Evolutionary conservation across 2,113 vertebrate genomes (phyloP).

Genomic region (Morphnarchus princeps): DNA sequence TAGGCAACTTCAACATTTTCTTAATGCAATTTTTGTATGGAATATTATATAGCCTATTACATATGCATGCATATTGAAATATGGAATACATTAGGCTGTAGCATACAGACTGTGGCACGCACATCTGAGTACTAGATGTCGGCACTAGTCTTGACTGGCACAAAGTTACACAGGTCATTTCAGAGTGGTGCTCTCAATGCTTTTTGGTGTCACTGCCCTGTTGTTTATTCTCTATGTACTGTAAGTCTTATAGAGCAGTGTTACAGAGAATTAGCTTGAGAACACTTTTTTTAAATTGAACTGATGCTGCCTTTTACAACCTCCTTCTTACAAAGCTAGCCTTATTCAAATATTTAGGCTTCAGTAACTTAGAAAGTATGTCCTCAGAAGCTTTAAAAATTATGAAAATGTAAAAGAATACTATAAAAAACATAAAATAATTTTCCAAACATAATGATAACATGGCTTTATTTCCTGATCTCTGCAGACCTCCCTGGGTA

Average conservation of each 20-base stretch:
- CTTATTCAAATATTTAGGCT: background rate
- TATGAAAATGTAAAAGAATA: background rate
- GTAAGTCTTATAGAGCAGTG: background rate
- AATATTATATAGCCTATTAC: constrained; percentile 61
- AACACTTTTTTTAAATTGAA: background rate
- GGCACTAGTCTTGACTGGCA: background rate
- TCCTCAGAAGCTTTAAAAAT: background rate
- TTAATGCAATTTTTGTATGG: constrained; percentile 61
- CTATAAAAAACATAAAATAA: background rate
- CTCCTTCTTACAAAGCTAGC: background rate
- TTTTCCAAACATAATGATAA: background rate
- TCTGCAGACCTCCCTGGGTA: background rate
- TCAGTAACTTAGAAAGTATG: background rate
- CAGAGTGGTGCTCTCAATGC: background rate
- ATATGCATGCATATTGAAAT: constrained; percentile 62
- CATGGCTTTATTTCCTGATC: background rate
- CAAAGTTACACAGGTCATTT: background rate
- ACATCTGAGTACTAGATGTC: background rate
- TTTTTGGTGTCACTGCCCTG: background rate
- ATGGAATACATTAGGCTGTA: constrained; percentile 49
- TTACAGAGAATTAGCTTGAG: background rate
- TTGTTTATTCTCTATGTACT: background rate
- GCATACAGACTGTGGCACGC: background rate
- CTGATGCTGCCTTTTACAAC: background rate
- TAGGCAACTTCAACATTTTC: constrained; percentile 67